These are phyloP conservation scores for Ianthella basta DNA, from an alignment of 37 sponge, comb jelly and placozoan species.

Conservation along the genomic window DNA sequence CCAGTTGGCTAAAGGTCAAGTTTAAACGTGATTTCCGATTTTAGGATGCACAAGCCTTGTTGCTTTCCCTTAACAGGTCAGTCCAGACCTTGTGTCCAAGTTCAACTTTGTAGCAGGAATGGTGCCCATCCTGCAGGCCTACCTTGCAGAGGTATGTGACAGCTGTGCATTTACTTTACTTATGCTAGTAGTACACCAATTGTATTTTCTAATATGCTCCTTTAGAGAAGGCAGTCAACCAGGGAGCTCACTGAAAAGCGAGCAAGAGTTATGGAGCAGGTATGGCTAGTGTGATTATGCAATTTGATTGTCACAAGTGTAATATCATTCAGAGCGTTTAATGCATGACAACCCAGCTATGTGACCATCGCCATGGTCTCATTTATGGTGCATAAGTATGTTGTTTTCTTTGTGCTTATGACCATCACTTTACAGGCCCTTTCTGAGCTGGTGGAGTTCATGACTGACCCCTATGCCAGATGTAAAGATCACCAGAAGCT, in stretches of 20 bases:
- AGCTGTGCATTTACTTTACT: too few relatives aligned
- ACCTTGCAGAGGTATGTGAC: conserved; percentile 56
- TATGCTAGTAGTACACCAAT: neutral
- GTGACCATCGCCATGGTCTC: too few relatives aligned
- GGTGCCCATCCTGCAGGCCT: conserved; percentile 50
- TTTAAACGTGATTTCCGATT: too few relatives aligned
- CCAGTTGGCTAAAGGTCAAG: too few relatives aligned
- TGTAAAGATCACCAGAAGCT: conserved; percentile 68
- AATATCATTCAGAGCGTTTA: too few relatives aligned
- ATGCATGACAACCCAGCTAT: too few relatives aligned
- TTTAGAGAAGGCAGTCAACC: neutral
- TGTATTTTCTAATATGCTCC: neutral
- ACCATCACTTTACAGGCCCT: too few relatives aligned
- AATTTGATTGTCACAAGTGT: too few relatives aligned
- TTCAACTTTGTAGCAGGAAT: conserved; percentile 77
- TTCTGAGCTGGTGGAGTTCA: conserved; percentile 13
- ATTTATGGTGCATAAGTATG: too few relatives aligned
- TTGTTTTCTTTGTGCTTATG: neutral
- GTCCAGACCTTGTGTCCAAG: conserved; percentile 41
- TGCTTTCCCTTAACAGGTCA: too few relatives aligned
- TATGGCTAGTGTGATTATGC: too few relatives aligned
- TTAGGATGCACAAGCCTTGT: too few relatives aligned
- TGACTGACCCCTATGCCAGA: conserved; percentile 29
- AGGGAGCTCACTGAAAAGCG: conserved; percentile 8
- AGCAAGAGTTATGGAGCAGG: conserved; percentile 1